Percentiles rank a stretch among this genome's conserved stretches.
Conservation (phyloP, 2,113 vertebrate species). For the Phocoena phocoena region DNA sequence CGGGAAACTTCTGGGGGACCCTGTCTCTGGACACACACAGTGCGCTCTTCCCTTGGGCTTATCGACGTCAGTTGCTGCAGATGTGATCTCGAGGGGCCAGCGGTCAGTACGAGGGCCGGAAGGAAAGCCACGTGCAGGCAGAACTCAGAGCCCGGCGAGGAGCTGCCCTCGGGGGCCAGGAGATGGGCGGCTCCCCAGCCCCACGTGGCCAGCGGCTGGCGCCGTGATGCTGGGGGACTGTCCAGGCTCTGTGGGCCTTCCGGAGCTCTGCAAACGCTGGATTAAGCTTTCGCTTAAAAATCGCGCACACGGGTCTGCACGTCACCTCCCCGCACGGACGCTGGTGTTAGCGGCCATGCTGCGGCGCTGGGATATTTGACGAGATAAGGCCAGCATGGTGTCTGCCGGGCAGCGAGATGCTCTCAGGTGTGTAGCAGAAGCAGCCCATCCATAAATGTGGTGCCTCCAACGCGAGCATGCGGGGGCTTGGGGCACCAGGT, state of each 20-base stretch:
- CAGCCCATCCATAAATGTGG: not conserved
- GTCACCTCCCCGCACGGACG: not conserved
- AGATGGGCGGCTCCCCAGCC: not conserved
- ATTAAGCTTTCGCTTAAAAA: not conserved
- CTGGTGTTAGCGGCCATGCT: not conserved
- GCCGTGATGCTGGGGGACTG: accelerated
- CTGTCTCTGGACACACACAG: not conserved
- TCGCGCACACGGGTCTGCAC: not conserved
- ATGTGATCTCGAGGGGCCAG: accelerated
- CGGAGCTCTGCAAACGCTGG: accelerated
- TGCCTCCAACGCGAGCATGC: not conserved
- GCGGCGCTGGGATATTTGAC: not conserved
- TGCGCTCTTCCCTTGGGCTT: not conserved
- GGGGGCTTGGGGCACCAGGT: not conserved
- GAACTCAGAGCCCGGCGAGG: not conserved
- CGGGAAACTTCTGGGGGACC: not conserved
- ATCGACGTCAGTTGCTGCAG: not conserved
- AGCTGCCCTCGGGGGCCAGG: not conserved
- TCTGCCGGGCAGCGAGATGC: not conserved
- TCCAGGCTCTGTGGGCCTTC: not conserved
- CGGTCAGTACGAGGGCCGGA: accelerated
- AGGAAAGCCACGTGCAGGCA: not conserved
- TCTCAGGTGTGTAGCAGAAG: not conserved
- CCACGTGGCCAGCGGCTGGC: accelerated
- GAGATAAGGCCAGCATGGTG: not conserved